Evolutionary conservation across 2,113 vertebrate species (phyloP), one percentile per base, ranked within the genome.

Genomic region (Nyctibius bracteatus): DNA sequence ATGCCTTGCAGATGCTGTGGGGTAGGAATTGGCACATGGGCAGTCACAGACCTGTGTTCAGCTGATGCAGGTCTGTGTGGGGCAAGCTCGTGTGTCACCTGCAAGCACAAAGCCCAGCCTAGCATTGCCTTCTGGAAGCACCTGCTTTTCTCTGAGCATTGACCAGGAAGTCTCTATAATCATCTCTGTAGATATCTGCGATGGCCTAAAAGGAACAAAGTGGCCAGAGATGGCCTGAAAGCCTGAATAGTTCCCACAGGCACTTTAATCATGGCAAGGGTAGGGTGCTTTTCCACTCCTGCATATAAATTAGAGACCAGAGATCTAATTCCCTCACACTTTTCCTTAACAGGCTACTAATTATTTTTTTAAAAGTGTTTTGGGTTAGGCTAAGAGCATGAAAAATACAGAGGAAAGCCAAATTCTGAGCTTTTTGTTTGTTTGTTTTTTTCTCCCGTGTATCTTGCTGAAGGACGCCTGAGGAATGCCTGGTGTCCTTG

Each of bases 1-100:
- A 39, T 5, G 1, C 54, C 46, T 68, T 1, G 0, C 31, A 27
- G 0, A 25, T 35, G 44, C 15, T 11, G 2, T 0, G 2, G n/a
- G 24, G 33, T 15, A 25, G 47, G n/a, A 62, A 12, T 37, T 0
- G 0, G 51, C 17, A 16, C 0, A 0, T 0, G 3, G 55, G 20
- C 35, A 43, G 21, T 12, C 35, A 46, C 44, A 55, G n/a, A 54
- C 6, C 8, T 1, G 1, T 6, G 12, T 14, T 16, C 59, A 35
- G 21, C 39, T 63, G 46, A 31, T 2, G 10, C 7, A 31, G 13
- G 14, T 31, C 35, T 74, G 61, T 10, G 21, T 55, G 33, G 62
- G 39, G 41, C 33, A 41, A 66, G 30, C 25, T 14, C 1, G 1
- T 5, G 3, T 28, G 20, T 5, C 18, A 15, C 30, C 8, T 0